Percentiles rank a stretch among this genome's conserved stretches.
phyloP scores from a whole-genome alignment of 1,140 invertebrate genomes.

The Alviniconcha marisindica region DNA sequence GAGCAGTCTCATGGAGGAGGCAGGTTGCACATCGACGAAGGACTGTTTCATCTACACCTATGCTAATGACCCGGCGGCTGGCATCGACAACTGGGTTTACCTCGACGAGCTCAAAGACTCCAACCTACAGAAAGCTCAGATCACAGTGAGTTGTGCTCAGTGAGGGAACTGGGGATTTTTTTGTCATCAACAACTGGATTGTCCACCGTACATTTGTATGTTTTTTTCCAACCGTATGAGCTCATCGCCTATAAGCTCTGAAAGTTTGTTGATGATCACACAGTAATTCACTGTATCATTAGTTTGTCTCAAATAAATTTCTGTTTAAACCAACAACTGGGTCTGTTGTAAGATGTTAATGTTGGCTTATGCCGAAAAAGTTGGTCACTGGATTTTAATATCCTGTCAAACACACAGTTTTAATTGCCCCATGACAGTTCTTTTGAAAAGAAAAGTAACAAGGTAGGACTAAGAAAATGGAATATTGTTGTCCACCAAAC shows the following conservation, averaged over 20 bases:
- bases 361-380: too few species aligned
- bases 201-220: too few species aligned
- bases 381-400: too few species aligned
- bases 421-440: too few species aligned
- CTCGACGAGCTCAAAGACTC: slow-evolving; percentile 44
- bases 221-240: background rate
- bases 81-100: slow-evolving; percentile 36
- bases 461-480: too few species aligned
- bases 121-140: slow-evolving; percentile 35
- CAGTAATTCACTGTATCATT: background rate
- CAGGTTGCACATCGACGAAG: slow-evolving; percentile 30
- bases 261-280: background rate
- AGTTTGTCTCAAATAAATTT: background rate
- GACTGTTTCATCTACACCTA: slow-evolving; percentile 44
- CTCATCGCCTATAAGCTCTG: background rate
- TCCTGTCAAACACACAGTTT: too few species aligned
- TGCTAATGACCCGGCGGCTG: slow-evolving; percentile 15
- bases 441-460: too few species aligned
- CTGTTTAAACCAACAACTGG: too few species aligned
- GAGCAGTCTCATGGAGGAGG: slow-evolving; percentile 28
- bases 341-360: too few species aligned
- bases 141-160: slow-evolving; percentile 21
- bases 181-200: too few species aligned
- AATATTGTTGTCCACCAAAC: too few species aligned
- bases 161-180: too few species aligned